Evolutionary conservation across 2,113 vertebrate genomes (phyloP).

Genomic region (Ptilonorhynchus violaceus): DNA sequence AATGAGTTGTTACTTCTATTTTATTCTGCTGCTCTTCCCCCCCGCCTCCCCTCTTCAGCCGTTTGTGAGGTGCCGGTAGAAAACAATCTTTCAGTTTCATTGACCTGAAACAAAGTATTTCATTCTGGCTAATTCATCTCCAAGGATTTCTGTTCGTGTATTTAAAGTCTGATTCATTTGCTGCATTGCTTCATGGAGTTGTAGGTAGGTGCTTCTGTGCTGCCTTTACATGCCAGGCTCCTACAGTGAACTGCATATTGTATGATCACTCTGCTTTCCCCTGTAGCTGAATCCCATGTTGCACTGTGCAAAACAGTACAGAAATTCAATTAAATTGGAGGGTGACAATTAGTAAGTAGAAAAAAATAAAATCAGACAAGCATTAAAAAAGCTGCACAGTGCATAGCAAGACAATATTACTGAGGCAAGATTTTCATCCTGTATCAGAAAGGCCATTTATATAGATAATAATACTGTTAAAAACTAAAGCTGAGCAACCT

Average conservation of each 20-base stretch:
- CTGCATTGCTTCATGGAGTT: neutral
- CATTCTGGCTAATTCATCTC: neutral
- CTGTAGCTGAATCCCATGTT: neutral
- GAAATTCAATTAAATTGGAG: neutral
- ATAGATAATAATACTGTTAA: neutral
- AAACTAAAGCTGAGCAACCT: neutral
- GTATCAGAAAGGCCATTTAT: neutral
- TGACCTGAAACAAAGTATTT: neutral
- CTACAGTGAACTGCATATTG: neutral
- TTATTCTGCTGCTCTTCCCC: neutral
- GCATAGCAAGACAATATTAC: neutral
- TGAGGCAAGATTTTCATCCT: neutral
- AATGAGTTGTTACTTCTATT: neutral
- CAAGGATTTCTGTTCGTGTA: neutral
- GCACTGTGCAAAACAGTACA: neutral
- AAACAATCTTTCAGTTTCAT: neutral
- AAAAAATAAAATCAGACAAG: neutral
- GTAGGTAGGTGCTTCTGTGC: neutral
- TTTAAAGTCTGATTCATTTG: neutral
- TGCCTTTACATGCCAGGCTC: neutral
- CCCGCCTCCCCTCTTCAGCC: accelerated
- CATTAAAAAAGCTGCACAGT: neutral
- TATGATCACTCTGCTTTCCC: neutral
- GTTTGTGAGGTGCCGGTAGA: neutral
- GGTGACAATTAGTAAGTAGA: neutral